These are phyloP conservation scores for Bombylius major DNA, from an alignment of 2,888 invertebrate genomes.

Conservation along the genomic window DNA sequence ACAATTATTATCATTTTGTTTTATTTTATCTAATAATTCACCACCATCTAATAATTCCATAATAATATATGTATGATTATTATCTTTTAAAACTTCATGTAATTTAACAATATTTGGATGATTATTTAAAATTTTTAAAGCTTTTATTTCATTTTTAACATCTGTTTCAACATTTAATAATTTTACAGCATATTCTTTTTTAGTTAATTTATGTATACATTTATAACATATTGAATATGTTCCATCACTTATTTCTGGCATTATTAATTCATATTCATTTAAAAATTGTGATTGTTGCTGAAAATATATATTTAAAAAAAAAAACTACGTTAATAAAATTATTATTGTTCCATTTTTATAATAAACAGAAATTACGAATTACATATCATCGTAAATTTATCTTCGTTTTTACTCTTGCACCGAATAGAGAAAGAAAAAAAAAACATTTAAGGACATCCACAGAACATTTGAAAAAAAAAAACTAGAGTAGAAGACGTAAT, in stretches of 20 bases:
- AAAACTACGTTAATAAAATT: too few relatives aligned
- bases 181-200: slow-evolving; percentile 76
- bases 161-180: slow-evolving; percentile 33
- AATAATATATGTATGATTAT: slow-evolving; percentile 80
- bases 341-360: too few relatives aligned
- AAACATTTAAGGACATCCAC: too few relatives aligned
- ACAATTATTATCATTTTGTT: slow-evolving; percentile 41
- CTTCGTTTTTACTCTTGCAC: too few relatives aligned
- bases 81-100: slow-evolving; percentile 72
- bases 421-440: too few relatives aligned
- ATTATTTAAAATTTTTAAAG: slow-evolving; percentile 72
- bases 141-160: slow-evolving; percentile 50
- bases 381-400: too few relatives aligned
- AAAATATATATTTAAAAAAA: too few relatives aligned
- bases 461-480: too few relatives aligned
- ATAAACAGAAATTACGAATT: too few relatives aligned
- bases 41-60: slow-evolving; percentile 76
- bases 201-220: slow-evolving; percentile 61
- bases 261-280: slow-evolving; percentile 60
- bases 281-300: slow-evolving; percentile 72
- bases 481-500: too few relatives aligned
- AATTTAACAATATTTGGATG: slow-evolving; percentile 79
- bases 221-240: slow-evolving; percentile 77
- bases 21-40: slow-evolving; percentile 59
- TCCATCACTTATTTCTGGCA: slow-evolving; percentile 70